Evolutionary conservation across 2,888 invertebrate genomes (phyloP).

Genomic region (Zaprionus lineosus): DNA sequence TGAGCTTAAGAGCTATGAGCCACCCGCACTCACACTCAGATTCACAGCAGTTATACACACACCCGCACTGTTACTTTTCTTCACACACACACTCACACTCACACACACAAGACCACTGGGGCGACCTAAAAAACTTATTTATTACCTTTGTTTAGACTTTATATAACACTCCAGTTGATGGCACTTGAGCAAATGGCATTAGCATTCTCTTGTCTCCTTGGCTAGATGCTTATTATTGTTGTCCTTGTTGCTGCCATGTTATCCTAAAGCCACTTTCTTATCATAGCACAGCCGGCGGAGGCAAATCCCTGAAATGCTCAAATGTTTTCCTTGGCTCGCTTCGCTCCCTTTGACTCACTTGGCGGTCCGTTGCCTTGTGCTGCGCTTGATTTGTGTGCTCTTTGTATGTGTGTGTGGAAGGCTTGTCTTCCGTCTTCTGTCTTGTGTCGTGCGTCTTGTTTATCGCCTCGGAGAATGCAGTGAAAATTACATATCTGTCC

Average conservation of each 20-base stretch:
- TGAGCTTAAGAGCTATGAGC: slow-evolving; percentile 42
- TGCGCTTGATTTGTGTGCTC: slow-evolving; percentile 63
- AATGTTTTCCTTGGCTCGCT: slow-evolving; percentile 43
- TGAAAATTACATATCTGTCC: slow-evolving; percentile 45
- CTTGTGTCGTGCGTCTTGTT: slow-evolving; percentile 37
- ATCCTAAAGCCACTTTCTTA: slow-evolving; percentile 59
- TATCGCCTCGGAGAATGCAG: slow-evolving; percentile 37
- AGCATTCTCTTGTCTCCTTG: slow-evolving; percentile 53
- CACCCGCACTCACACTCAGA: slow-evolving; percentile 33
- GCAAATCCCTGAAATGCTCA: too few species aligned
- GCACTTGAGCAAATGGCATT: slow-evolving; percentile 67
- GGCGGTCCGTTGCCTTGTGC: slow-evolving; percentile 24
- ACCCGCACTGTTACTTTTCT: too few species aligned
- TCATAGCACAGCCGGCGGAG: slow-evolving; percentile 40
- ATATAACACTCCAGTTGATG: slow-evolving; percentile 66
- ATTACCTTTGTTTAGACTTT: slow-evolving; percentile 77
- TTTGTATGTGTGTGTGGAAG: slow-evolving; percentile 20
- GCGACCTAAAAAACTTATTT: slow-evolving; percentile 67
- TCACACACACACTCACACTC: slow-evolving; percentile 1
- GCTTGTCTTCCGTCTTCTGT: slow-evolving; percentile 33
- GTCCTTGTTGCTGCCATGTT: slow-evolving; percentile 11
- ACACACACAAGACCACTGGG: slow-evolving; percentile 23
- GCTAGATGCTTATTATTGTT: slow-evolving; percentile 18
- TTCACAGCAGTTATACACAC: slow-evolving; percentile 3
- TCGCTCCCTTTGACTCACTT: too few species aligned